Base-by-base conservation (phyloP, 2,888 invertebrate genomes). In the Andrena trimmerana region DNA sequence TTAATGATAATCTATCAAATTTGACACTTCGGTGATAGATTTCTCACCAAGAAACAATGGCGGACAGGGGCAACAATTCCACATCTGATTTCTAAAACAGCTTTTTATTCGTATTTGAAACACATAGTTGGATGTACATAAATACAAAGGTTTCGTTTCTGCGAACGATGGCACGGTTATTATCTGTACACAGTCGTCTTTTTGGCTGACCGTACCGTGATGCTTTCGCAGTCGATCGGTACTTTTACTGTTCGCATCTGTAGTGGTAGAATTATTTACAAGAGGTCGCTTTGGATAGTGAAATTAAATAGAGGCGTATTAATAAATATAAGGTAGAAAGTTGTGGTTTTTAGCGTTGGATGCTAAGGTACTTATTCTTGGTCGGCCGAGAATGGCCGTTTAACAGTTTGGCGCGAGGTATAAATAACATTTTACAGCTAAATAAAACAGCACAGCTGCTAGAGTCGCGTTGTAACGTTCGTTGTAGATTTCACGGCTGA, bases 161-260 rank as follows among this genome's bases (percentile, higher is more conserved):
- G n/a, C 31, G 36, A 24, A 66, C 33, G 31, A 78, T 79, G 80
- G 72, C 80, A 81, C 81, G 54, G 54, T 60, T 67, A 42, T 62
- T 27, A 50, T 62, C 42, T 60, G 20, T 54, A 54, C 54, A 72
- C 36, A 48, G 48, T 42, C 13, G n/a, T 4, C 42, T 65, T 27
- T 48, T 65, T 48, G 65, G 42, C n/a, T 48, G 13, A 48, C 27
- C 48, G 27, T 27, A 27, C 8, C 27, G 24, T 2, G 54, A 20
- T 20, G 54, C 20, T n/a, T 31, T 29, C 48, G 29, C n/a, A 42
- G n/a, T 59, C 16, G 27, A 31, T 65, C 29, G 31, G 20, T 20
- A 27, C 13, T 42, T 20, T 65, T 42, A 52, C 31, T 52, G 2
- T 3, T 65, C 48, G 8, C 7, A 20, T 29, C 29, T 10, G 50